These are phyloP conservation scores for Phoebastria nigripes DNA, from an alignment of 2,797 vertebrate genomes.

Conservation along the genomic window DNA sequence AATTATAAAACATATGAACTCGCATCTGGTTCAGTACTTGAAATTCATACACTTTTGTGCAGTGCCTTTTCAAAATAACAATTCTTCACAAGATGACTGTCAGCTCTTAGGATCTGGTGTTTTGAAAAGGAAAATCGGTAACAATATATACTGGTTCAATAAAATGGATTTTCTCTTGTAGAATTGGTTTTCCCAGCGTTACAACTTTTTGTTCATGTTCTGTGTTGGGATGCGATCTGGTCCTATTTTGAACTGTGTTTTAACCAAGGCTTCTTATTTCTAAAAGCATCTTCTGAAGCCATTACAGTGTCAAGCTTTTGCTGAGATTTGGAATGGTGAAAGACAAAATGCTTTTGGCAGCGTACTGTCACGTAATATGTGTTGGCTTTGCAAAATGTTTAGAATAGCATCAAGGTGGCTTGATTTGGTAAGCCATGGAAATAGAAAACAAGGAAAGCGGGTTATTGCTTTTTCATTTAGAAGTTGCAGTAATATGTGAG, in stretches of 20 bases:
- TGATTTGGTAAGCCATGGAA: neutral
- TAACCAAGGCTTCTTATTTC: neutral
- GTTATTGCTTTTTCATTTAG: neutral
- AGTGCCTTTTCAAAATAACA: neutral
- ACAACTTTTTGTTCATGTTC: neutral
- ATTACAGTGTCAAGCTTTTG: neutral
- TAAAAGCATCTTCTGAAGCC: neutral
- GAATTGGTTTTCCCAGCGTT: neutral
- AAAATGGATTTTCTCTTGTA: neutral
- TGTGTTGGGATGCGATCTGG: fast-evolving
- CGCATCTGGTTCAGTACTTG: neutral
- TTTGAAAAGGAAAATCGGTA: neutral
- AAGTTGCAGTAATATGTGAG: neutral
- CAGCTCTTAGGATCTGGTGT: neutral
- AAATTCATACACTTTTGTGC: neutral
- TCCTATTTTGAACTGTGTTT: neutral
- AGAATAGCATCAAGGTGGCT: neutral
- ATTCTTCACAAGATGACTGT: neutral
- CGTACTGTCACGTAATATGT: fast-evolving
- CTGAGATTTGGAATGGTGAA: neutral
- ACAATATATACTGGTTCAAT: neutral
- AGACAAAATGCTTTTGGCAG: neutral
- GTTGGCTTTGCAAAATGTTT: neutral
- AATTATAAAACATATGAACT: neutral
- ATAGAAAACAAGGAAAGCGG: neutral